phyloP scores from a whole-genome alignment of 2,888 invertebrate genomes.

The Lapara coniferarum region DNA sequence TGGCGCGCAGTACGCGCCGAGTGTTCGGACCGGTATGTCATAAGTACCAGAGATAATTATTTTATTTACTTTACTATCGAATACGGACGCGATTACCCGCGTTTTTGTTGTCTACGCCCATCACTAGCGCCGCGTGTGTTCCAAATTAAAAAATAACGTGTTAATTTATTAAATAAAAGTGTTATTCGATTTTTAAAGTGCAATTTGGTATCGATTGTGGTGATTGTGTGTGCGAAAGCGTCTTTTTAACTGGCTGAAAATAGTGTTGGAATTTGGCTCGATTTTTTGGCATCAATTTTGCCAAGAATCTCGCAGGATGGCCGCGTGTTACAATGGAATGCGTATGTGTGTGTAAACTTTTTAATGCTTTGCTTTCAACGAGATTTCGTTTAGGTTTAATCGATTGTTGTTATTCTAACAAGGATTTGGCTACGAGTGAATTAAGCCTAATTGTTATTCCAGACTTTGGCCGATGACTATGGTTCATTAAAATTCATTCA shows the following conservation, averaged over 20 bases:
- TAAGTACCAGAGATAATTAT: slow-evolving; percentile 43
- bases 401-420: neutral
- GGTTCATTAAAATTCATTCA: neutral
- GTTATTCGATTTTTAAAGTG: slow-evolving; percentile 12
- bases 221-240: slow-evolving; percentile 21
- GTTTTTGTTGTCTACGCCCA: slow-evolving; percentile 19
- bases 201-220: neutral
- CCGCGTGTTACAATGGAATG: slow-evolving; percentile 22
- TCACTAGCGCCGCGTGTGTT: slow-evolving; percentile 14
- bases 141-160: neutral
- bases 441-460: neutral
- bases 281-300: slow-evolving; percentile 30
- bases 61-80: slow-evolving; percentile 40
- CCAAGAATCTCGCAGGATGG: slow-evolving; percentile 1
- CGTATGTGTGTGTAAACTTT: slow-evolving; percentile 22
- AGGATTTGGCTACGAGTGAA: neutral
- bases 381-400: neutral
- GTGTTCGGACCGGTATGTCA: slow-evolving; percentile 37
- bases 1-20: slow-evolving; percentile 48
- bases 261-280: slow-evolving; percentile 31
- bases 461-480: neutral
- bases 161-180: neutral
- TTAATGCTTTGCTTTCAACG: neutral
- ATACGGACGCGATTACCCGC: slow-evolving; percentile 33
- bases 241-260: slow-evolving; percentile 28